Base-by-base conservation (phyloP, 2,797 vertebrate species). In the Tangara arthus region DNA sequence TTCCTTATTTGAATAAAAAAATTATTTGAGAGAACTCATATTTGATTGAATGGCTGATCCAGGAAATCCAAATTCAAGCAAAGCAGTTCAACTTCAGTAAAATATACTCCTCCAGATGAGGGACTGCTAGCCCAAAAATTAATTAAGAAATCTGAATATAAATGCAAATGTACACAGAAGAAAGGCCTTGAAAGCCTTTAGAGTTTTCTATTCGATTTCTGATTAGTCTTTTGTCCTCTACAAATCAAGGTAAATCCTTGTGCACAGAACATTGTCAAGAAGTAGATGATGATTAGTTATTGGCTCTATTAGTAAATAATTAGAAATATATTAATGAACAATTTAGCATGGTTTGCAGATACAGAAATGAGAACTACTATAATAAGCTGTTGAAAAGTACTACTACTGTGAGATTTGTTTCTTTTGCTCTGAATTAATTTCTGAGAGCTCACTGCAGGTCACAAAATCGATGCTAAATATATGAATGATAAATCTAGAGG, bases 181-280 rank as follows among this genome's bases (percentile, higher is more conserved):
- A 78, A 92, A 92, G 30, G 24, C 47, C 76, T 78, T 76, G 76
- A 82, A 85, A 65, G 79, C 77, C 59, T 91, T 93, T 11, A 46
- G 63, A 95, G 69, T 88, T 88, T 87, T 66, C 17, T 34, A 2
- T 84, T 89, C 26, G 23, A 91, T 92, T 97, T 73, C 83, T 90
- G 84, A 78, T 91, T 49, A 95, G 59, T 60, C 95, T 97, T 97
- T 98, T 95, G 94, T 97, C 73, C 96, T 87, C 87, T 73, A 82
- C 47, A 94, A 96, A 97, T 93, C 66, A 88, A 94, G 83, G 52
- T 81, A 92, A 89, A 94, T 97, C 73, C 80, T 96, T 94, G 93
- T 46, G 16, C 41, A 95, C 81, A 93, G 89, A 95, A 81, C 78
- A 41, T 60, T 57, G 86, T 80, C 0, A 1, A 85, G 95, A 78